Conservation (phyloP, 1,140 invertebrate genomes). For the Hyposmocoma kahamanoa region DNA sequence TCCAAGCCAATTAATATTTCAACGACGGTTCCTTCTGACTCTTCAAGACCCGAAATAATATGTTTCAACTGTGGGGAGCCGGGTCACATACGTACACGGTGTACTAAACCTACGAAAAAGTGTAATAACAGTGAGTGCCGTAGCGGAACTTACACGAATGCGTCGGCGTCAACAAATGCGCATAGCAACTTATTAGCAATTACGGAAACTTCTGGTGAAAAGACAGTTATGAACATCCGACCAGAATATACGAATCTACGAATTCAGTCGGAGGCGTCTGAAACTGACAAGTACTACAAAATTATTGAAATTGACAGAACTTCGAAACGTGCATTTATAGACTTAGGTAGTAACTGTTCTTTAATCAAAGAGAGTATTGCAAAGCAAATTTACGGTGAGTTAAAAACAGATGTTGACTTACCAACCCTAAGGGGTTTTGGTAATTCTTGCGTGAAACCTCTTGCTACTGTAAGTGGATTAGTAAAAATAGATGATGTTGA, state of each 20-base stretch:
- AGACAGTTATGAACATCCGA: not conserved
- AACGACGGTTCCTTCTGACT: not conserved
- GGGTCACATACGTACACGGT: constrained; percentile 3
- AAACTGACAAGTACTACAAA: constrained; percentile 2
- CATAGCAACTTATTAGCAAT: not conserved
- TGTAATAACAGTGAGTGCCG: constrained; percentile 3
- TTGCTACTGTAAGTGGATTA: not conserved
- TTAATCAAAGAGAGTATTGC: constrained; percentile 1
- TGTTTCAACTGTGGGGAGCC: constrained; percentile 7
- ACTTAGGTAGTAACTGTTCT: not conserved
- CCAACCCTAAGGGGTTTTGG: not conserved
- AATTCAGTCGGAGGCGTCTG: no score
- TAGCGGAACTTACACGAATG: not conserved
- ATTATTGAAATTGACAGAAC: not conserved
- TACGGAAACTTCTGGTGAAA: not conserved
- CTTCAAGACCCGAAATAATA: not conserved
- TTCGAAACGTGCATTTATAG: not conserved
- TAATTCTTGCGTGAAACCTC: not conserved
- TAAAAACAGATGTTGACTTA: not conserved
- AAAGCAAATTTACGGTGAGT: not conserved
- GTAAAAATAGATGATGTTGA: not conserved
- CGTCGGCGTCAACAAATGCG: not conserved
- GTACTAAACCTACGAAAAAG: constrained; percentile 8
- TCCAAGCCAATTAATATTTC: not conserved
- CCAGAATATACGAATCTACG: no score